Conservation (phyloP, 2,888 invertebrate genomes). For the Pseudococcus viburni region DNA sequence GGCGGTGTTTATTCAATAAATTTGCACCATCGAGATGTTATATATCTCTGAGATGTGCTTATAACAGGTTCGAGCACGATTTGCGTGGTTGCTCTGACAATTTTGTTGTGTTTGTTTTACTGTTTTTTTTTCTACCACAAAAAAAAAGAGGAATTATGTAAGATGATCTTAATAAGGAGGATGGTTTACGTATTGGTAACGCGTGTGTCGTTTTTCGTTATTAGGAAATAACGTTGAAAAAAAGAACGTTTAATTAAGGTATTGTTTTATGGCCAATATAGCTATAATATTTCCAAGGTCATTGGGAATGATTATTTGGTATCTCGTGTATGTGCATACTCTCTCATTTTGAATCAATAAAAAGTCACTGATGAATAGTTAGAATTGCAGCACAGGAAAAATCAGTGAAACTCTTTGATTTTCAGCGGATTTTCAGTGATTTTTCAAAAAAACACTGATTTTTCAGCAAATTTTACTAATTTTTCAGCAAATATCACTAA, state of each 20-base stretch:
- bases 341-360: too few species aligned
- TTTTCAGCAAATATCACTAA: too few species aligned
- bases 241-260: conserved; percentile 21
- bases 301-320: not conserved
- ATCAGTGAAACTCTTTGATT: too few species aligned
- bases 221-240: not conserved
- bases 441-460: too few species aligned
- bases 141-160: not conserved
- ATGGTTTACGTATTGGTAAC: conserved; percentile 22
- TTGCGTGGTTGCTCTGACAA: not conserved
- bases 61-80: not conserved
- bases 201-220: not conserved
- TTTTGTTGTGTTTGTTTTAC: not conserved
- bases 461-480: too few species aligned
- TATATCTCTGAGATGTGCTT: not conserved
- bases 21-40: conserved; percentile 7
- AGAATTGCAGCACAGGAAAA: too few species aligned
- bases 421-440: too few species aligned
- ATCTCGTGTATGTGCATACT: not conserved
- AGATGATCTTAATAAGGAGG: conserved; percentile 23
- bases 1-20: conserved; percentile 16
- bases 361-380: too few species aligned
- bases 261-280: conserved; percentile 29
- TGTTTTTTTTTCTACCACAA: not conserved
- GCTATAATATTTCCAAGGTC: conserved; percentile 25